phyloP scores from a whole-genome alignment of 1,140 invertebrate species.

The Achatina immaculata region DNA sequence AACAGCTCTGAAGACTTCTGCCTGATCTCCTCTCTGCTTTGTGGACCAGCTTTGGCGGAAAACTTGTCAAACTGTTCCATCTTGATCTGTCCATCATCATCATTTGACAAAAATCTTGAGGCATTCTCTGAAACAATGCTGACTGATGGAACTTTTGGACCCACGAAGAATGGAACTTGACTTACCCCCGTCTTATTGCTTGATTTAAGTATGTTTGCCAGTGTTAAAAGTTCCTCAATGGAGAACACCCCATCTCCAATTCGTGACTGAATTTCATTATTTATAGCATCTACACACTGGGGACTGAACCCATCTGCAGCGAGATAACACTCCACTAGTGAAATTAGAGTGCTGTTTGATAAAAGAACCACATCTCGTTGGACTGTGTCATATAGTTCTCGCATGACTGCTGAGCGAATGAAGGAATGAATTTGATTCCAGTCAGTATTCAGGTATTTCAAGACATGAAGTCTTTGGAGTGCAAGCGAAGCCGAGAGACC shows the following conservation, averaged over 20 bases:
- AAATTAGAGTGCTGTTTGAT: conserved; percentile 45
- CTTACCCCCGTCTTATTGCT: background rate
- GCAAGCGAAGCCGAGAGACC: conserved; percentile 73
- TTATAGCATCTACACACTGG: conserved; percentile 40
- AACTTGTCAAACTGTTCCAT: conserved; percentile 32
- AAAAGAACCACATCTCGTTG: conserved; percentile 44
- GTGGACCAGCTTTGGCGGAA: background rate
- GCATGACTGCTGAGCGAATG: conserved; percentile 57
- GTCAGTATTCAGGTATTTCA: conserved; percentile 72
- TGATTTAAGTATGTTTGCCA: conserved; percentile 3
- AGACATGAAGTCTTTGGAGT: conserved; percentile 73
- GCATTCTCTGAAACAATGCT: conserved; percentile 17
- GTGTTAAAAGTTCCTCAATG: conserved; percentile 73
- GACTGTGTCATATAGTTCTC: conserved; percentile 60
- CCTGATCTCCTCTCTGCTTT: conserved; percentile 48
- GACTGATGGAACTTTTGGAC: background rate
- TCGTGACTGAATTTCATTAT: conserved; percentile 52
- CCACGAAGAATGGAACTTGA: background rate
- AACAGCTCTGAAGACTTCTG: conserved; percentile 70
- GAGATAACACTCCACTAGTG: conserved; percentile 49
- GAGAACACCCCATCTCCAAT: conserved; percentile 75
- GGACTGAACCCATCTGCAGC: conserved; percentile 43
- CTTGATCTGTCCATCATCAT: background rate
- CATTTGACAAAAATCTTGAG: background rate
- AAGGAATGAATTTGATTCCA: conserved; percentile 65